Evolutionary conservation across 1,140 invertebrate genomes (phyloP).

Genomic region (Babylonia areolata): DNA sequence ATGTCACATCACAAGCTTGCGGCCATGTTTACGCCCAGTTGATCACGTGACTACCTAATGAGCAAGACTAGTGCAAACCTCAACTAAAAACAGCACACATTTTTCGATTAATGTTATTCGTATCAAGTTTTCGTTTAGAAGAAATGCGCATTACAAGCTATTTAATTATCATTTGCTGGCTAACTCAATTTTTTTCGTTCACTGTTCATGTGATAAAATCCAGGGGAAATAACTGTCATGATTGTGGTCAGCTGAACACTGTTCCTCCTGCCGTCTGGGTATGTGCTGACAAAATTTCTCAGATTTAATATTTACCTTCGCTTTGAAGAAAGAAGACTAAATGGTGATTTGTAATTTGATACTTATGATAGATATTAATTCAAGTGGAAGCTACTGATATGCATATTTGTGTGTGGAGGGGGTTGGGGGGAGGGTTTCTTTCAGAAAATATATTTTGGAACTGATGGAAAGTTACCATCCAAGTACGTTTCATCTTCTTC

Average conservation of each 20-base stretch:
- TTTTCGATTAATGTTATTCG: neutral
- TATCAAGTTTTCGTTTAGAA: neutral
- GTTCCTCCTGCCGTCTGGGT: too few species aligned
- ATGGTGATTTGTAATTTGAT: too few species aligned
- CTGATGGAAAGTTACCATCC: too few species aligned
- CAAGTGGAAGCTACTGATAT: too few species aligned
- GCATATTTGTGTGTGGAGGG: too few species aligned
- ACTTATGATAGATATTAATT: too few species aligned
- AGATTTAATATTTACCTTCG: too few species aligned
- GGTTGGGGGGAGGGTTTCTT: too few species aligned
- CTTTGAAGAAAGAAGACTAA: too few species aligned
- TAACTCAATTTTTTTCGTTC: neutral
- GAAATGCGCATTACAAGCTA: neutral
- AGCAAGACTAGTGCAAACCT: neutral
- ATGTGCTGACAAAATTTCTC: too few species aligned
- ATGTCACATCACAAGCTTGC: conserved; percentile 26
- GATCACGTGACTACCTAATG: conserved; percentile 34
- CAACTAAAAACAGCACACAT: neutral
- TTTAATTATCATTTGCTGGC: neutral
- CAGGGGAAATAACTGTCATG: conserved; percentile 2
- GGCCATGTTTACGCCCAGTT: conserved; percentile 40
- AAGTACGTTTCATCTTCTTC: too few species aligned
- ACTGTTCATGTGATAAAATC: neutral
- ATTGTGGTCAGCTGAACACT: neutral
- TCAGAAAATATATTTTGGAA: too few species aligned